These are phyloP conservation scores for Cavia aperea DNA, from an alignment of 2,113 vertebrate genomes.

Conservation along the genomic window DNA sequence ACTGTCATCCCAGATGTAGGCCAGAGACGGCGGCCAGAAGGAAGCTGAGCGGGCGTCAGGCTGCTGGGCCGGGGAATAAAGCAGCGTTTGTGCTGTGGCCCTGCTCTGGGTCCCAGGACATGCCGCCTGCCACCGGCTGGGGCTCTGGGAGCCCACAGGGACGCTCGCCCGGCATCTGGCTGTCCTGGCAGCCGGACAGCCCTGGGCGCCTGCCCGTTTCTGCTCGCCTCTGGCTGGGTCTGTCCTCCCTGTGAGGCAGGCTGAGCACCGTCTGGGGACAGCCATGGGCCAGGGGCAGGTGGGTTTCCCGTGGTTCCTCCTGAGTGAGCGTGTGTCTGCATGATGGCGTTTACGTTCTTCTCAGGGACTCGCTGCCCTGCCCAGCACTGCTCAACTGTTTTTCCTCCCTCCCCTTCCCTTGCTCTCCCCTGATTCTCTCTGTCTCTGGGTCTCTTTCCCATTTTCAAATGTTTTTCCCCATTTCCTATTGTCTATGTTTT, in stretches of 20 bases:
- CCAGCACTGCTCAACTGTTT: accelerated
- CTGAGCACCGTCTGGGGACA: too few relatives aligned
- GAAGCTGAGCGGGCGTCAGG: constrained; percentile 48
- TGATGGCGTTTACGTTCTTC: accelerated
- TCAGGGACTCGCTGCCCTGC: neutral
- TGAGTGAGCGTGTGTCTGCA: accelerated
- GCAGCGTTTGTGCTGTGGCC: neutral
- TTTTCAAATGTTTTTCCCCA: neutral
- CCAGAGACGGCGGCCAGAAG: constrained; percentile 52
- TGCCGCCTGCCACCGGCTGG: neutral
- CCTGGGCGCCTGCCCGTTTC: neutral
- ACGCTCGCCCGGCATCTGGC: neutral
- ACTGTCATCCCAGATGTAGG: constrained; percentile 63
- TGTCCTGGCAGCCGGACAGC: neutral
- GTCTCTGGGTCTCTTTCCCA: neutral
- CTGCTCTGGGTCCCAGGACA: neutral
- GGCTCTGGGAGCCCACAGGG: neutral
- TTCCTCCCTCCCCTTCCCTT: neutral
- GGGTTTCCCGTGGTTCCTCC: neutral
- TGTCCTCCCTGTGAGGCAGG: neutral
- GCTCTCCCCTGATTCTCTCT: accelerated
- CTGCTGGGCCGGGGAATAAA: constrained; percentile 17
- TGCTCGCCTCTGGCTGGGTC: neutral
- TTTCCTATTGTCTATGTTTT: neutral
- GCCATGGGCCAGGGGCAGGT: neutral